Evolutionary conservation across 2,113 vertebrate species (phyloP), one percentile per base, ranked within the genome.

Genomic region (Cacatua alba): DNA sequence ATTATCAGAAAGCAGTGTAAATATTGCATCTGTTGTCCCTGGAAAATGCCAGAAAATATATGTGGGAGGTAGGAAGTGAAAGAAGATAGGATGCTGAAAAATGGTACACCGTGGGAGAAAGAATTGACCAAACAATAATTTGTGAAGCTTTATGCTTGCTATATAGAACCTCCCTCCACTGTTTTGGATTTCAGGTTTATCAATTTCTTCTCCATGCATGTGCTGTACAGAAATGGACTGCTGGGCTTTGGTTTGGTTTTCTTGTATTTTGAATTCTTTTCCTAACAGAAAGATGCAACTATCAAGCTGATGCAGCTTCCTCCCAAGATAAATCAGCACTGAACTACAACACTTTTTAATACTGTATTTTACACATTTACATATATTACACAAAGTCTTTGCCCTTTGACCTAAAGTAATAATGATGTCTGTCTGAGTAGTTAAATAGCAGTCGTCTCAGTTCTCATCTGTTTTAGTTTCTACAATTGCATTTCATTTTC

Each of bases 31-130:
- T 94, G 71, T 92, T 96, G 88, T 97, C 88, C 88, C 84, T 96
- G 79, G 78, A 96, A 96, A 97, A 96, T 93, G 82, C 82, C 79
- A 87, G 90, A 82, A 97, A 92, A 96, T 86, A 92, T 94, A 90
- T 59, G 63, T 68, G 83, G 86, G 76, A 96, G 76, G 91, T 89
- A 51, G 49, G 82, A 68, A 67, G 49, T 86, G 69, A 96, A 57
- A 95, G 95, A 95, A 95, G 88, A 96, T 74, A 68, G 1, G 17
- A 48, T 31, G 57, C 86, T 94, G 81, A 95, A 91, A 97, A 98
- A 92, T 76, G 77, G 83, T 84, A 29, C 75, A 17, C 53, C 51
- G 70, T 82, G 82, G 81, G 94, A 95, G 77, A 94, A 77, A 95
- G 71, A 71, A 68, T 39, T 53, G 53, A 76, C 94, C 83, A 53